Evolutionary conservation across 1,140 invertebrate genomes (phyloP).

Genomic region (Meteorus sp.): DNA sequence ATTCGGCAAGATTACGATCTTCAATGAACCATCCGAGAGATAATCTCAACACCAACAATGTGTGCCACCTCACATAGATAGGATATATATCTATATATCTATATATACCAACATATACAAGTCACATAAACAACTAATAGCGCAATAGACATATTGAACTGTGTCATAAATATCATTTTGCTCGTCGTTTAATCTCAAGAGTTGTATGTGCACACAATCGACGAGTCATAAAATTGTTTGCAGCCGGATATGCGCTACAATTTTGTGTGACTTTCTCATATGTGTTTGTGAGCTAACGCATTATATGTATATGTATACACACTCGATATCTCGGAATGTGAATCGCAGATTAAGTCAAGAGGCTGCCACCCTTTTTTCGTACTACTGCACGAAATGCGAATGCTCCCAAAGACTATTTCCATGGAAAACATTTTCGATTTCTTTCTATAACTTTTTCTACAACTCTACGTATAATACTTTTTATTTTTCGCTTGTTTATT

Average conservation of each 20-base stretch:
- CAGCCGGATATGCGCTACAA: not conserved
- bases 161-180: not conserved
- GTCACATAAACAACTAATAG: constrained; percentile 11
- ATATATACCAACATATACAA: not conserved
- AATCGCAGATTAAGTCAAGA: constrained; percentile 33
- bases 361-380: constrained; percentile 9
- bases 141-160: not conserved
- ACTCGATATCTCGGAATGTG: constrained; percentile 22
- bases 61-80: constrained; percentile 1
- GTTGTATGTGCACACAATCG: not conserved
- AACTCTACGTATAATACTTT: not conserved
- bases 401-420: constrained; percentile 35
- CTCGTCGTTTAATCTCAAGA: not conserved
- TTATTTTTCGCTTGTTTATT: not conserved
- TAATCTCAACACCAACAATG: not conserved
- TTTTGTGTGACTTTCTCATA: not conserved
- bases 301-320: not conserved
- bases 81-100: not conserved
- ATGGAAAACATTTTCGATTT: constrained; percentile 33
- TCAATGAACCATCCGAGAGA: constrained; percentile 7
- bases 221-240: not conserved
- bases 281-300: not conserved
- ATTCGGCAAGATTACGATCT: constrained; percentile 18
- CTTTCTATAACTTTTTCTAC: not conserved
- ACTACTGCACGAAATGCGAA: no score